phyloP scores from a whole-genome alignment of 2,797 vertebrate genomes.

The Leptatherina wallacei region DNA sequence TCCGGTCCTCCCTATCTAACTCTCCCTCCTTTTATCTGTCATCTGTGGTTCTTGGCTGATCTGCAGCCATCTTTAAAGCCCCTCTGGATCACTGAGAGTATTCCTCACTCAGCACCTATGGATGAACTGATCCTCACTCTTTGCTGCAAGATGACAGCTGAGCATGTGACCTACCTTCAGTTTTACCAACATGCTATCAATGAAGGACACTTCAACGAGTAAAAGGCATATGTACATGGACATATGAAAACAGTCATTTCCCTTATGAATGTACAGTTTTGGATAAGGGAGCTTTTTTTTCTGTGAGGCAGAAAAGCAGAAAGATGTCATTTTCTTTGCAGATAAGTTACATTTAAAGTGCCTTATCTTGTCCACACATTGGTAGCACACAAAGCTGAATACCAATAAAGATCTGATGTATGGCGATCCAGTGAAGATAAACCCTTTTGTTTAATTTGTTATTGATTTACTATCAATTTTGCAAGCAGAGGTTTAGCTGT shows the following conservation, averaged over 20 bases:
- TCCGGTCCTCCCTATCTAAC: slow-evolving; percentile 29
- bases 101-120: slow-evolving; percentile 58
- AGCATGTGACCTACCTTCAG: slow-evolving; percentile 29
- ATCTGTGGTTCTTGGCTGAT: slow-evolving; percentile 66
- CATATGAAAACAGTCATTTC: slow-evolving; percentile 43
- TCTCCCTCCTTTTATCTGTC: slow-evolving; percentile 56
- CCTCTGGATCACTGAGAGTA: slow-evolving; percentile 49
- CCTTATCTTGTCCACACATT: slow-evolving; percentile 38
- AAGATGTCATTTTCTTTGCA: slow-evolving; percentile 17
- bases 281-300: slow-evolving; percentile 41
- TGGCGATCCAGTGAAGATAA: slow-evolving; percentile 43
- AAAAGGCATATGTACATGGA: slow-evolving; percentile 41
- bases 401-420: slow-evolving; percentile 29
- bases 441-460: slow-evolving; percentile 49
- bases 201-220: slow-evolving; percentile 13
- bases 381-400: slow-evolving; percentile 24
- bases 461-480: slow-evolving; percentile 50
- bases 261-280: slow-evolving; percentile 19
- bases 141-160: slow-evolving; percentile 46
- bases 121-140: slow-evolving; percentile 46
- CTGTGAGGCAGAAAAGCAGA: slow-evolving; percentile 18
- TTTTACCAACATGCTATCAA: slow-evolving; percentile 22
- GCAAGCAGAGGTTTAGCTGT: slow-evolving; percentile 35
- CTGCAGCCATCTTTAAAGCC: slow-evolving; percentile 64
- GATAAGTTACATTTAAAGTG: slow-evolving; percentile 26